phyloP scores from a whole-genome alignment of 2,888 invertebrate species.

The Ypsolopha sequella region DNA sequence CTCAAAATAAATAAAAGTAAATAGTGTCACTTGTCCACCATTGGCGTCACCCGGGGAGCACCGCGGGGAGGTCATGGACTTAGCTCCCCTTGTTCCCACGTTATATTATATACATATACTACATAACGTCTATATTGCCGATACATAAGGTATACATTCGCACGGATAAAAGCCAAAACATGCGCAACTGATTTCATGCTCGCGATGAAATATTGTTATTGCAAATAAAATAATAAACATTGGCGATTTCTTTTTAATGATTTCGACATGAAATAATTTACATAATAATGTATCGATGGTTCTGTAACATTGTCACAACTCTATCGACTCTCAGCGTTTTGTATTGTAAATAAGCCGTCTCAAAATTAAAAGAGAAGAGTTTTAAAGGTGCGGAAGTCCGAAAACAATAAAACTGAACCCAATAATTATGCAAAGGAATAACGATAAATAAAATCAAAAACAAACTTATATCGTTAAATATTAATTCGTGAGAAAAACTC shows the following conservation, averaged over 20 bases:
- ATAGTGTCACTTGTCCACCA: constrained; percentile 47
- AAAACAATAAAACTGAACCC: not conserved
- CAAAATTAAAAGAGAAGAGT: not conserved
- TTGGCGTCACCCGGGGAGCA: constrained; percentile 69
- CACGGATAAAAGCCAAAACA: too few relatives aligned
- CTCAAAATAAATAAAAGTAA: constrained; percentile 25
- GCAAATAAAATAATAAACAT: too few relatives aligned
- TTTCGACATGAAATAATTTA: too few relatives aligned
- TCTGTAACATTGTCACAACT: too few relatives aligned
- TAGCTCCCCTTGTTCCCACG: constrained; percentile 59
- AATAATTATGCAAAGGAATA: not conserved
- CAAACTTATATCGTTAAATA: not conserved
- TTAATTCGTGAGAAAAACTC: not conserved
- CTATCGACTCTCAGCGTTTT: not conserved
- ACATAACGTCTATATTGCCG: not conserved
- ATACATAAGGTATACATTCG: too few relatives aligned
- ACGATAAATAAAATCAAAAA: not conserved
- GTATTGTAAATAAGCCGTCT: not conserved
- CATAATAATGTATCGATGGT: too few relatives aligned
- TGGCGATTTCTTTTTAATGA: too few relatives aligned
- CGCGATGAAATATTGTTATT: too few relatives aligned
- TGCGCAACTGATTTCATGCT: too few relatives aligned
- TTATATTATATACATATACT: constrained; percentile 1
- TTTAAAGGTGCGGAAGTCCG: not conserved
- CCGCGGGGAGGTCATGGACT: constrained; percentile 68